phyloP scores from a whole-genome alignment of 1,140 invertebrate species.

The Agrypnia vestita region DNA sequence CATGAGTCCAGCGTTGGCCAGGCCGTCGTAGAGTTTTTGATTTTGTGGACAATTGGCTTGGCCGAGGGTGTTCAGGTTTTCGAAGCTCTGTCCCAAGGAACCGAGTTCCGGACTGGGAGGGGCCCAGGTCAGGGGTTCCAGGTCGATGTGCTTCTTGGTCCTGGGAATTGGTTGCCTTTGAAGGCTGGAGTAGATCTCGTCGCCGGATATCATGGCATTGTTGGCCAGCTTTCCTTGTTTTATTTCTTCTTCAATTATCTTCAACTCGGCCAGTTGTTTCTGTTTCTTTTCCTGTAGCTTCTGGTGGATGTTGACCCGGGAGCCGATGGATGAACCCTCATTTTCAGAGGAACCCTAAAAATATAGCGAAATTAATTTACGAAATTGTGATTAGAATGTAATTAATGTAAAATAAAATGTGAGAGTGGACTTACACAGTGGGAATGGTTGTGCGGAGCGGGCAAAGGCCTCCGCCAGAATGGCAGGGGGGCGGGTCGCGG shows the following conservation, averaged over 20 bases:
- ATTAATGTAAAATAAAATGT: background rate
- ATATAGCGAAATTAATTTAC: slow-evolving; percentile 45
- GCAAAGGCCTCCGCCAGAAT: slow-evolving; percentile 86
- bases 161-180: slow-evolving; percentile 75
- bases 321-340: slow-evolving; percentile 82
- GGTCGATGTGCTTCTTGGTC: slow-evolving; percentile 74
- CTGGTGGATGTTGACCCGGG: slow-evolving; percentile 87
- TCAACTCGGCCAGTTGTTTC: slow-evolving; percentile 87
- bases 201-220: slow-evolving; percentile 69
- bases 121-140: slow-evolving; percentile 65
- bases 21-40: slow-evolving; percentile 67
- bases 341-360: slow-evolving; percentile 78
- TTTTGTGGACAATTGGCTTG: slow-evolving; percentile 65
- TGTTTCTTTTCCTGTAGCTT: slow-evolving; percentile 92
- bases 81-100: slow-evolving; percentile 60
- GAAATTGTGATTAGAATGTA: background rate
- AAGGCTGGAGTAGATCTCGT: slow-evolving; percentile 72
- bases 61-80: slow-evolving; percentile 57
- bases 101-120: slow-evolving; percentile 62
- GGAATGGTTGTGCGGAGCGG: slow-evolving; percentile 69
- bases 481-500: slow-evolving; percentile 74
- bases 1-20: slow-evolving; percentile 31
- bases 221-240: slow-evolving; percentile 84
- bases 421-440: slow-evolving; percentile 57
- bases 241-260: slow-evolving; percentile 89